Evolutionary conservation across 2,113 vertebrate species (phyloP), one percentile per base, ranked within the genome.

Genomic region (Catharus fuscescens): DNA sequence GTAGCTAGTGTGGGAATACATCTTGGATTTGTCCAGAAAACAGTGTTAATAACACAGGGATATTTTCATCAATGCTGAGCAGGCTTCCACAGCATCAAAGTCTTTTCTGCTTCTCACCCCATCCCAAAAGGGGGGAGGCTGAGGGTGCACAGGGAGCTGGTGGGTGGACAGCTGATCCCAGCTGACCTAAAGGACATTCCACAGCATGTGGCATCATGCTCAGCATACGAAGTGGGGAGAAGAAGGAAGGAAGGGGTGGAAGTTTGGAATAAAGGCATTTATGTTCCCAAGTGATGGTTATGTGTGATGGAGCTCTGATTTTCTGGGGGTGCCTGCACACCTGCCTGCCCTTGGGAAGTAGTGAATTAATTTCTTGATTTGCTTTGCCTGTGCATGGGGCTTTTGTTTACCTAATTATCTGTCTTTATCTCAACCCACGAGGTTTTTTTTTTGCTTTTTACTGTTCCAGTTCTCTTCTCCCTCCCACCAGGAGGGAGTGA

Each of bases 251-350:
- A 61, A 76, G 14, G 6, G 14, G 25, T 42, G 6, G 29, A 90
- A 90, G 34, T 61, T 34, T 61, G 47, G 48, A 34, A 38, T 42
- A 60, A 90, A 21, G 25, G 34, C 12, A 26, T 34, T 69, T 0
- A 0, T 54, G 20, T 32, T 69, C 40, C 78, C 47, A 40, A 61
- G 47, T 76, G 26, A 47, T 17, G 5, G 6, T 18, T 54, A 31
- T 0, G 0, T 31, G 20, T 34, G 47, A 61, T 8, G 19, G 69
- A 53, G n/a, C 61, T 8, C 53, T 76, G n/a, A 29, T 26, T 76
- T 76, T 45, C 40, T 48, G 20, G 29, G 18, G 11, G 18, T 40
- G n/a, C 53, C 40, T 82, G 54, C 76, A 54, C 54, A 54, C 62
- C 53, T 74, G 45, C 61, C 61, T 54, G 78, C 25, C 47, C 47